A percentile compares a stretch with the other conserved stretches of the same genome.
These are phyloP conservation scores for Neopipo cinnamomea DNA, from an alignment of 2,113 vertebrate genomes.

Conservation along the genomic window DNA sequence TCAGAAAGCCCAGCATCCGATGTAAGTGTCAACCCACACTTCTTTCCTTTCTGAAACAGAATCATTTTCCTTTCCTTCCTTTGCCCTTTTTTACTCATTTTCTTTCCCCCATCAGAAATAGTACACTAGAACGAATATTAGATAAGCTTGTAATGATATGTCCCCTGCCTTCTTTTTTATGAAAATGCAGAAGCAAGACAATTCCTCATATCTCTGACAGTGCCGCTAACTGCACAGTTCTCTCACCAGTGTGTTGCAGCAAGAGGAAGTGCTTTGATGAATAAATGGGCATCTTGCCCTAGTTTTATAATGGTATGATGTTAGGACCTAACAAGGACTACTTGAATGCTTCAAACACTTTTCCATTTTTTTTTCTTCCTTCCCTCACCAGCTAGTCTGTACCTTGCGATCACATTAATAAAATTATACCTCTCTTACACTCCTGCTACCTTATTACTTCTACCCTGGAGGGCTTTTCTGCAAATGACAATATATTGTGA, in stretches of 20 bases:
- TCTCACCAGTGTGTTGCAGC: not conserved
- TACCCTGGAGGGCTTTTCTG: not conserved
- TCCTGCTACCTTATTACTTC: not conserved
- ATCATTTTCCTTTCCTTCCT: not conserved
- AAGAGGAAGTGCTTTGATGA: not conserved
- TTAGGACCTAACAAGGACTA: not conserved
- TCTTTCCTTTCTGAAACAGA: not conserved
- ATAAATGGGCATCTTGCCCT: not conserved
- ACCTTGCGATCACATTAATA: not conserved
- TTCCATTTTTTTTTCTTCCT: not conserved
- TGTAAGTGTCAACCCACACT: not conserved
- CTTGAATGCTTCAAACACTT: not conserved
- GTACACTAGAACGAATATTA: not conserved
- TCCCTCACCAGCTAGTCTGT: not conserved
- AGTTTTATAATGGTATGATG: not conserved
- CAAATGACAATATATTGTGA: not conserved
- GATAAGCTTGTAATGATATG: not conserved
- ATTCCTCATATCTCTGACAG: not conserved
- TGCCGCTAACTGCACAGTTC: not conserved
- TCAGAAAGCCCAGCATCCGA: not conserved
- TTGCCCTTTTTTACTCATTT: not conserved
- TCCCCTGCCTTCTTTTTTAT: not conserved
- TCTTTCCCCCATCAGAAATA: not conserved
- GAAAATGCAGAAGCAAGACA: not conserved
- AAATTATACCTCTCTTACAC: not conserved